Percentiles rank a stretch among this genome's conserved stretches.
These are phyloP conservation scores for Amiota mariae DNA, from an alignment of 2,888 invertebrate genomes.

Conservation along the genomic window DNA sequence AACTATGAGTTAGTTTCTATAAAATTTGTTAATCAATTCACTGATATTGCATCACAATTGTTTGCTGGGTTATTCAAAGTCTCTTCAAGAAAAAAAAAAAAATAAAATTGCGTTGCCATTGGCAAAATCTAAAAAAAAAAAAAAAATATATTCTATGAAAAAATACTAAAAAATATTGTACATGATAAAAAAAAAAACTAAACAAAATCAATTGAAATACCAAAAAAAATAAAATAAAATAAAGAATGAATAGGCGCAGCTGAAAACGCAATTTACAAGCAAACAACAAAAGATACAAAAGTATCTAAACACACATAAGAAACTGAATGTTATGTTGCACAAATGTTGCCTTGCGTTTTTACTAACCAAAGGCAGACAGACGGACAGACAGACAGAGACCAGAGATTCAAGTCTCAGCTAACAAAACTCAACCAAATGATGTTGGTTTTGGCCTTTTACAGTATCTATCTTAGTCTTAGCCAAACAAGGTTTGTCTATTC, in stretches of 20 bases:
- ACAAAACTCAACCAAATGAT: slow-evolving; percentile 14
- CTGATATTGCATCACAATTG: background rate
- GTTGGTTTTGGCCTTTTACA: slow-evolving; percentile 15
- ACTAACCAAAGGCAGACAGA: background rate
- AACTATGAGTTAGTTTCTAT: no score
- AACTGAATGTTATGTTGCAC: no score
- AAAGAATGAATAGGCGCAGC: slow-evolving; percentile 26
- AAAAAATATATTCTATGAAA: background rate
- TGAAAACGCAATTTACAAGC: slow-evolving; percentile 15
- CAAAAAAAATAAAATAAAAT: background rate
- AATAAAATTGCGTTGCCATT: slow-evolving; percentile 21
- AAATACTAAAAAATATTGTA: slow-evolving; percentile 12
- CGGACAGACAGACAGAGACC: background rate
- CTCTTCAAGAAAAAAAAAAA: no score
- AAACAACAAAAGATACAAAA: slow-evolving; percentile 14
- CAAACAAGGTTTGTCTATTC: slow-evolving; percentile 21
- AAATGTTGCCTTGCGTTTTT: no score
- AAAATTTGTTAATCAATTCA: no score
- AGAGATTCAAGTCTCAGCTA: background rate
- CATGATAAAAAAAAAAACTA: background rate
- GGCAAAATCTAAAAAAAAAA: slow-evolving; percentile 10
- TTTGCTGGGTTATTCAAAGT: background rate
- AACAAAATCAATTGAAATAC: slow-evolving; percentile 12
- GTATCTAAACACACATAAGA: slow-evolving; percentile 14
- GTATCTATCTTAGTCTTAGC: background rate